Evolutionary conservation across 2,888 invertebrate genomes (phyloP), one percentile per base, ranked within the genome.

Genomic region (Asteroscopus sphinx): DNA sequence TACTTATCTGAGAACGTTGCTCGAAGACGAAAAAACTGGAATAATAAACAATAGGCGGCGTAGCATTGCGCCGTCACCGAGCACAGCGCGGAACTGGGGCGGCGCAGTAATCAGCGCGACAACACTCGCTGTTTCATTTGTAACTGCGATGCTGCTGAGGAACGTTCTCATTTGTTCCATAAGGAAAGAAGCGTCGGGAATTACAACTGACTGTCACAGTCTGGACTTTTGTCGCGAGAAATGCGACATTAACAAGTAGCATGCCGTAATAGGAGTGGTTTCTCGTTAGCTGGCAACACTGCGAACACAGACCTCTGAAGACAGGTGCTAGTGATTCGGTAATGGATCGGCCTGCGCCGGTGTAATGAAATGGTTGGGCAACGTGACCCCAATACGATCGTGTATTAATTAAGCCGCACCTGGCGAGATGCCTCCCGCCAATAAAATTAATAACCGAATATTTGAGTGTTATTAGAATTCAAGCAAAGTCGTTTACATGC

Each of bases 11-110:
- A 61, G 45, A 58, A 53, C 46, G 41, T 48, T 39, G 59, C 45
- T 39, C 41, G 57, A 62, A 54, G 39, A 36, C 51, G 68, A 73
- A 73, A 78, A 76, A 73, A 68, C 55, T 69, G 68, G 40, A 73
- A 77, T 68, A 76, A 60, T 75, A 76, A 77, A 82, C 79, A 81
- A 85, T 79, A 55, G 66, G 37, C 33, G 42, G 60, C 44, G 39
- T 39, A 68, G 26, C 55, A 4, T 21, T 4, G 68, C 56, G 58
- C 13, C 32, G 39, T 33, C 16, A 30, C 25, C n/a, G n/a, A 26
- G 16, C 46, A 57, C 36, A 52, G 63, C 37, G 47, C 60, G 39
- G 48, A 75, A 58, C 61, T 76, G 67, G 78, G 69, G 57, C 76
- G 70, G 36, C 47, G 61, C 46, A 41, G 62, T 73, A 60, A 77